Percentiles rank a stretch among this genome's conserved stretches.
These are phyloP conservation scores for Steatornis caripensis DNA, from an alignment of 2,113 vertebrate genomes.

Conservation along the genomic window DNA sequence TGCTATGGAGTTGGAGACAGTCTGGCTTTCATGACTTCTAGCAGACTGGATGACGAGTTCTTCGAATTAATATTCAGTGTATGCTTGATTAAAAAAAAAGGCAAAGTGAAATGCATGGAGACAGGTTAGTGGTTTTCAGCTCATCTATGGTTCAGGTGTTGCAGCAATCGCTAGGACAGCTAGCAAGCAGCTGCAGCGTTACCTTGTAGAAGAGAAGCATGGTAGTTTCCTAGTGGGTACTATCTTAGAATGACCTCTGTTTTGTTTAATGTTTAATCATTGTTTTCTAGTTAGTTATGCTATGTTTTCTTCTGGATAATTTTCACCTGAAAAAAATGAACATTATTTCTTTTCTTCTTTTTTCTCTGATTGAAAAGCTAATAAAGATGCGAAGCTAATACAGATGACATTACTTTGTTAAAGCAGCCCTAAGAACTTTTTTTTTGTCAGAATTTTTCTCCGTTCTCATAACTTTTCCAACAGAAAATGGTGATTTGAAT, in stretches of 20 bases:
- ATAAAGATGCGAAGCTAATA: background rate
- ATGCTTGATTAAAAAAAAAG: background rate
- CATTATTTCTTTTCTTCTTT: background rate
- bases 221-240: background rate
- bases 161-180: background rate
- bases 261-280: background rate
- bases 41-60: background rate
- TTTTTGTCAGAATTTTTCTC: background rate
- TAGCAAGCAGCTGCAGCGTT: background rate
- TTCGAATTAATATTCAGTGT: background rate
- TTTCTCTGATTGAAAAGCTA: background rate
- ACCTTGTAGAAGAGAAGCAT: fast-evolving
- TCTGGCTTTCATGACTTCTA: background rate
- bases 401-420: background rate
- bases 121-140: background rate
- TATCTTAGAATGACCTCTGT: background rate
- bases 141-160: fast-evolving
- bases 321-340: background rate
- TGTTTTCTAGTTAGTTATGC: background rate
- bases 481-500: background rate
- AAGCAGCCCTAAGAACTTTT: background rate
- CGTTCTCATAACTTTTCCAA: background rate
- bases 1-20: background rate
- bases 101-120: background rate
- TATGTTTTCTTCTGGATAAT: background rate